Conservation (phyloP, 2,888 invertebrate genomes). For the Dynastes grantii region DNA sequence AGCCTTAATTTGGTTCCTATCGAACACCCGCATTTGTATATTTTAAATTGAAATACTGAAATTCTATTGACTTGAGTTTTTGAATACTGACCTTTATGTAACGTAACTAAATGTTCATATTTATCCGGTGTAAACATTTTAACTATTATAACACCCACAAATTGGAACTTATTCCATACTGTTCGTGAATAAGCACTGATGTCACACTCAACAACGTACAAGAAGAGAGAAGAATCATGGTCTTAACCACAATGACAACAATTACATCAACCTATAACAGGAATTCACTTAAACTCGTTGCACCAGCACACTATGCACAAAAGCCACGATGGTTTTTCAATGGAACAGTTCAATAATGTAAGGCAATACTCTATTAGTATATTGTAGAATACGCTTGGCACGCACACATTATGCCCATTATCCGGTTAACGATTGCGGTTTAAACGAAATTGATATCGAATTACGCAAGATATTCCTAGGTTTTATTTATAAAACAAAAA, state of each 20-base stretch:
- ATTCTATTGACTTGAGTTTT: background rate
- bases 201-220: background rate
- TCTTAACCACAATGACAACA: background rate
- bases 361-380: conserved; percentile 15
- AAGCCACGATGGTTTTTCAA: conserved; percentile 13
- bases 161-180: background rate
- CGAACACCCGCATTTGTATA: too few relatives aligned
- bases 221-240: background rate
- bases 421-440: conserved; percentile 36
- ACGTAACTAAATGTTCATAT: conserved; percentile 25
- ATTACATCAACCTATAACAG: conserved; percentile 4
- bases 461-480: conserved; percentile 3
- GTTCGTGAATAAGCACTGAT: background rate
- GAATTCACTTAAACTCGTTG: background rate
- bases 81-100: conserved; percentile 29
- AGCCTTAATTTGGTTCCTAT: too few relatives aligned
- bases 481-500: background rate
- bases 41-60: too few relatives aligned
- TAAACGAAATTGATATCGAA: conserved; percentile 35
- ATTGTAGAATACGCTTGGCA: conserved; percentile 31
- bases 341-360: conserved; percentile 33
- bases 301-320: background rate
- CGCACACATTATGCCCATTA: conserved; percentile 28
- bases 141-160: background rate
- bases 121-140: conserved; percentile 17